These are phyloP conservation scores for Panzeria rudis DNA, from an alignment of 2,888 invertebrate genomes.

Conservation along the genomic window DNA sequence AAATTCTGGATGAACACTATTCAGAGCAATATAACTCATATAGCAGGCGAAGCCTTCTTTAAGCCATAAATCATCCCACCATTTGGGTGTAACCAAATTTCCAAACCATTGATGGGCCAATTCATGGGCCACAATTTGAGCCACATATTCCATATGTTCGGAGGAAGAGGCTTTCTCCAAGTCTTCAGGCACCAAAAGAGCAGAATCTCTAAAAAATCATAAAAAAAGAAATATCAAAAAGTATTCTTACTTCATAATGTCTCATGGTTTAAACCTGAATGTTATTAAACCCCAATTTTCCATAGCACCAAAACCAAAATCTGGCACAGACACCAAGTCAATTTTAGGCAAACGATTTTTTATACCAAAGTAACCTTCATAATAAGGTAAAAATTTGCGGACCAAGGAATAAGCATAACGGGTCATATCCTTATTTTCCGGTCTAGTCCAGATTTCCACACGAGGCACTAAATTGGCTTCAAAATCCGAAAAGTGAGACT, in stretches of 20 bases:
- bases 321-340: conserved; percentile 89
- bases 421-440: conserved; percentile 82
- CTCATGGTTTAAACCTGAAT: conserved; percentile 82
- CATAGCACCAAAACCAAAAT: conserved; percentile 90
- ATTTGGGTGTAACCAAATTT: conserved; percentile 89
- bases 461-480: conserved; percentile 78
- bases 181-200: conserved; percentile 84
- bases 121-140: conserved; percentile 90
- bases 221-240: neutral
- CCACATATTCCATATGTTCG: conserved; percentile 87
- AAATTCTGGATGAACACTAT: conserved; percentile 85
- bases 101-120: conserved; percentile 93
- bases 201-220: conserved; percentile 85
- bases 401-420: conserved; percentile 86
- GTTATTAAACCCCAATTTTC: conserved; percentile 88
- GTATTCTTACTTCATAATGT: conserved; percentile 15
- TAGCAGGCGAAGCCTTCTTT: conserved; percentile 86
- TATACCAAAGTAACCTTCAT: conserved; percentile 87
- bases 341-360: conserved; percentile 87
- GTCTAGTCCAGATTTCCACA: conserved; percentile 83
- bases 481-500: conserved; percentile 78
- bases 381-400: conserved; percentile 86
- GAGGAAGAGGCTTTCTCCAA: conserved; percentile 84
- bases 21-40: conserved; percentile 84
- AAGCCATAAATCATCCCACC: conserved; percentile 91